Evolutionary conservation across 2,113 vertebrate species (phyloP), one percentile per base, ranked within the genome.

Genomic region (Leptosomus discolor): DNA sequence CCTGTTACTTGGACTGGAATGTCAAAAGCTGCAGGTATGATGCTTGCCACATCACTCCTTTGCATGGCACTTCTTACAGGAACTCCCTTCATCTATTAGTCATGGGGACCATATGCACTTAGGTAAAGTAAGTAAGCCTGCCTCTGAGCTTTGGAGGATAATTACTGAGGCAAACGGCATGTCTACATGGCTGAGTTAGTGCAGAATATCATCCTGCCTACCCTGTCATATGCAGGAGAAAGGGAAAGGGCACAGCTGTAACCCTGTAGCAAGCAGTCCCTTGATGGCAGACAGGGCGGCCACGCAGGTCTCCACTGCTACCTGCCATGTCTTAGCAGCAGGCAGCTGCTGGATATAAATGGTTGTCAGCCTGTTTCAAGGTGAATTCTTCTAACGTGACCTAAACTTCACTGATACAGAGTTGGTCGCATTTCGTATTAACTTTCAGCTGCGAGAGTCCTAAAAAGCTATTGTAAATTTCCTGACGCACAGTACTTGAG

Each of bases 261-360:
- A 14, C 22, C 24, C 27, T n/a, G 24, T 5, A 30, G 14, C 51
- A 29, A 77, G 57, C 32, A 19, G 27, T 16, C 24, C 16, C 16
- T 75, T 26, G 50, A n/a, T 1, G 3, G 30, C 13, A 24, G 13
- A 41, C 0, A 1, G 16, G 8, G 30, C 0, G 2, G 51, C 43
- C 23, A 22, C 22, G 24, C 17, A 18, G 27, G 3, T 45, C 32
- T 65, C 16, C 11, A 8, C 34, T 18, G 27, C 5, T 37, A 54
- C 32, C 39, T 89, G 45, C 53, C 17, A 15, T 2, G 1, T 39
- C 34, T 50, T 11, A 58, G 23, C 7, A 76, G 27, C 27, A 61
- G 57, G 34, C 64, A 81, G 34, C 69, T 67, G 41, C 58, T 56
- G 41, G 36, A 34, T 73, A 21, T 23, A 50, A 56, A 70, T 36